phyloP scores from a whole-genome alignment of 2,113 vertebrate species.

The Gambusia affinis region DNA sequence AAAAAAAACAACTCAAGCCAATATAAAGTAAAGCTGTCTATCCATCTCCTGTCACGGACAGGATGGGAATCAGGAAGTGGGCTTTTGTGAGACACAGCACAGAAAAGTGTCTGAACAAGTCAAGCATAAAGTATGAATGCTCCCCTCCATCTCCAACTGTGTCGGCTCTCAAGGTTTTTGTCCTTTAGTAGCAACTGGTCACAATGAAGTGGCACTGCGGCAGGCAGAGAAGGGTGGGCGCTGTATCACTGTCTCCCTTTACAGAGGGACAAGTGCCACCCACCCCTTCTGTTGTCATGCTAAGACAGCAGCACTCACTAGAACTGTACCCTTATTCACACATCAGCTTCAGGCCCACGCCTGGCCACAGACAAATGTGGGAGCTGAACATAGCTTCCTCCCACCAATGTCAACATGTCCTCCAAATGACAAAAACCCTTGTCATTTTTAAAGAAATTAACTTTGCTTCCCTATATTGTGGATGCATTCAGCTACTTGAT shows the following conservation, averaged over 20 bases:
- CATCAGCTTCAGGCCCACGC: constrained; percentile 55
- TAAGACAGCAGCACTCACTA: constrained; percentile 76
- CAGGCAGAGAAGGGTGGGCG: constrained; percentile 69
- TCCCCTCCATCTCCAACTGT: constrained; percentile 73
- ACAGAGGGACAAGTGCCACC: constrained; percentile 44
- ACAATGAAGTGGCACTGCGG: constrained; percentile 73
- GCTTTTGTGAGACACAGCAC: constrained; percentile 59
- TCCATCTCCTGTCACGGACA: constrained; percentile 45
- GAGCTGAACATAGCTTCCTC: constrained; percentile 38
- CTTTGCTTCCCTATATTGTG: constrained; percentile 34
- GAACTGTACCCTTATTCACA: constrained; percentile 77
- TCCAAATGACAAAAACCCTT: constrained; percentile 66
- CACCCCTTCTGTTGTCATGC: constrained; percentile 79
- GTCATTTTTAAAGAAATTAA: constrained; percentile 53
- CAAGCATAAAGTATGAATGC: constrained; percentile 65
- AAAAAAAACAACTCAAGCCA: constrained; percentile 29
- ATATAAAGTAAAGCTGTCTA: constrained; percentile 28
- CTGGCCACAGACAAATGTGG: constrained; percentile 47
- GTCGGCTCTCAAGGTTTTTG: constrained; percentile 61
- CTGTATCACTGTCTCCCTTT: constrained; percentile 44
- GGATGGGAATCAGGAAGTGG: constrained; percentile 71
- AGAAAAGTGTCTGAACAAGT: constrained; percentile 70
- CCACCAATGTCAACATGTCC: constrained; percentile 59
- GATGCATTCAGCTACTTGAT: constrained; percentile 61
- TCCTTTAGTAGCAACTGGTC: constrained; percentile 47